Evolutionary conservation across 1,140 invertebrate species (phyloP), one percentile per base, ranked within the genome.

Genomic region (Rhagoletis pomonella): DNA sequence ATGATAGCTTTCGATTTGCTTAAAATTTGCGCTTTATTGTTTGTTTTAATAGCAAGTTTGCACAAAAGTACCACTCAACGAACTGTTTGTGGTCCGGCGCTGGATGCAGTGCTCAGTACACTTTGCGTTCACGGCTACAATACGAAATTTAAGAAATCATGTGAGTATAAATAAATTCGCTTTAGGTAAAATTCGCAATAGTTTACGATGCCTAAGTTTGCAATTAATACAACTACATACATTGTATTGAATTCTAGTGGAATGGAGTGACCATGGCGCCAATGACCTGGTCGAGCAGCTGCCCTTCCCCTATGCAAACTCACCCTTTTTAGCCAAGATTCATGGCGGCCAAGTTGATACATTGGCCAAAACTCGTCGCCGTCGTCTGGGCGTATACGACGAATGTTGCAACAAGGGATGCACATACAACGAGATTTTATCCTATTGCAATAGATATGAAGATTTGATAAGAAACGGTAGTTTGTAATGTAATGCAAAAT

Each of bases 351-450:
- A 84, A 29, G 55, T 89, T 17, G 88, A 88, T 73, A 85, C 87
- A 58, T 85, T 89, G n/a, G 69, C 89, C 0, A 85, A 90, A 42
- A 86, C 88, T 9, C 89, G 91, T 9, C 91, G 89, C 55, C 90
- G 88, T 14, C 90, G 90, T 12, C 47, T 89, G 6, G 90, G 90
- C 9, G 90, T 92, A 29, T 90, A 90, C 42, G 89, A 92, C 12
- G 89, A 90, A 58, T 92, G 91, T 77, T 92, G 91, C 88, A 67
- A 47, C 7, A 86, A 89, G 5, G 10, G 77, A 9, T 92, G 91
- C 58, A 17, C 39, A 14, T 42, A 86, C 0, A 6, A 2, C 6
- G 89, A 90, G 42, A 87, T 92, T 19, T n/a, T 2, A 2, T 88
- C 88, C 19, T 92, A 92, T 77, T 92, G 91, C 47, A 81, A 81